phyloP scores from a whole-genome alignment of 1,140 invertebrate species.

The Galendromus occidentalis region DNA sequence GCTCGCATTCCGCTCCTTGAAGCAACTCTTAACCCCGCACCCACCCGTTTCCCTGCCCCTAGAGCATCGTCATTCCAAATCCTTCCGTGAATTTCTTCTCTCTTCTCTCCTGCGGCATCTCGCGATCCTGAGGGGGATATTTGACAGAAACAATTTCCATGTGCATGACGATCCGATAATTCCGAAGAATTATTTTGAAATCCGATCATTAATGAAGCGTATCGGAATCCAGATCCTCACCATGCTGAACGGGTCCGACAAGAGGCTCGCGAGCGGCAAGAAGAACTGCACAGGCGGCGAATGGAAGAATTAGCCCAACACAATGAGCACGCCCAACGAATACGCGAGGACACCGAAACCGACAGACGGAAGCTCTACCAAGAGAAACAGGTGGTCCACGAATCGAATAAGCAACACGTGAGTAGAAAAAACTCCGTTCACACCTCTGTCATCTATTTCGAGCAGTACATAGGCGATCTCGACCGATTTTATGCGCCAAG shows the following conservation, averaged over 20 bases:
- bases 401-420: background rate
- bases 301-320: conserved; percentile 3
- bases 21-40: too few relatives aligned
- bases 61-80: too few relatives aligned
- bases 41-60: too few relatives aligned
- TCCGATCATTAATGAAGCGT: too few relatives aligned
- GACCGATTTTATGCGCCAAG: background rate
- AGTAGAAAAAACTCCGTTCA: background rate
- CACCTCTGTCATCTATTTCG: background rate
- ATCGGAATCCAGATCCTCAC: background rate
- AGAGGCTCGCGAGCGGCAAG: background rate
- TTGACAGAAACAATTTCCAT: too few relatives aligned
- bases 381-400: background rate
- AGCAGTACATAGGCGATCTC: background rate
- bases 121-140: too few relatives aligned
- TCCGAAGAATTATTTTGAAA: too few relatives aligned
- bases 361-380: background rate
- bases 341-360: background rate
- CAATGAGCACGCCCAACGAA: background rate
- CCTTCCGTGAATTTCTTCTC: too few relatives aligned
- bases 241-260: background rate
- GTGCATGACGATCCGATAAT: too few relatives aligned
- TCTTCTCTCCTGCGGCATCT: too few relatives aligned
- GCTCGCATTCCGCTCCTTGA: too few relatives aligned
- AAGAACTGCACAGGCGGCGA: background rate